Evolutionary conservation across 2,113 vertebrate species (phyloP).

Genomic region (Ailuropoda melanoleuca): DNA sequence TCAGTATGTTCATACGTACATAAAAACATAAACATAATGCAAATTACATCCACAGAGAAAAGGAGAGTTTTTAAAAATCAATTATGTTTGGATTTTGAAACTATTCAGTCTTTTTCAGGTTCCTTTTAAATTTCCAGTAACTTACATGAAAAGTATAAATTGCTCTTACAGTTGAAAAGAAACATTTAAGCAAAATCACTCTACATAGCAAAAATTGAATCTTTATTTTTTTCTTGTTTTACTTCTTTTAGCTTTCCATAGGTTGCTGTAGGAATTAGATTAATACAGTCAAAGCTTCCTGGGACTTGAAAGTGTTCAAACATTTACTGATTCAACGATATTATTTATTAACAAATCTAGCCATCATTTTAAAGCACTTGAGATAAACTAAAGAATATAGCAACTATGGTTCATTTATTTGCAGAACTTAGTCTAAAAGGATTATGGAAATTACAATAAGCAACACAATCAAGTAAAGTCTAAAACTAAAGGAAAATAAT

Average conservation of each 20-base stretch:
- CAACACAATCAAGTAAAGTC: neutral
- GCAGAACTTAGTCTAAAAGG: neutral
- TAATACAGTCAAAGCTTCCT: neutral
- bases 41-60: neutral
- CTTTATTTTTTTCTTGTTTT: neutral
- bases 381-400: neutral
- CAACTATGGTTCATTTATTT: neutral
- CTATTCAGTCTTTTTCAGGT: neutral
- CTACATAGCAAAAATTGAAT: neutral
- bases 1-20: neutral
- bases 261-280: neutral
- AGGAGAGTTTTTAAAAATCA: neutral
- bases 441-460: conserved; percentile 10
- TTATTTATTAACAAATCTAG: neutral
- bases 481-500: neutral
- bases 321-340: neutral
- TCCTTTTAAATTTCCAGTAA: neutral
- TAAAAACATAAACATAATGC: neutral
- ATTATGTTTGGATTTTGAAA: neutral
- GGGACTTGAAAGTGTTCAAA: neutral
- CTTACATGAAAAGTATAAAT: neutral
- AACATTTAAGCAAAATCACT: neutral
- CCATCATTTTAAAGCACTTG: neutral
- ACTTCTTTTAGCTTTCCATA: neutral
- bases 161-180: neutral